These are phyloP conservation scores for Acanthis flammea DNA, from an alignment of 2,797 vertebrate species.

Conservation along the genomic window DNA sequence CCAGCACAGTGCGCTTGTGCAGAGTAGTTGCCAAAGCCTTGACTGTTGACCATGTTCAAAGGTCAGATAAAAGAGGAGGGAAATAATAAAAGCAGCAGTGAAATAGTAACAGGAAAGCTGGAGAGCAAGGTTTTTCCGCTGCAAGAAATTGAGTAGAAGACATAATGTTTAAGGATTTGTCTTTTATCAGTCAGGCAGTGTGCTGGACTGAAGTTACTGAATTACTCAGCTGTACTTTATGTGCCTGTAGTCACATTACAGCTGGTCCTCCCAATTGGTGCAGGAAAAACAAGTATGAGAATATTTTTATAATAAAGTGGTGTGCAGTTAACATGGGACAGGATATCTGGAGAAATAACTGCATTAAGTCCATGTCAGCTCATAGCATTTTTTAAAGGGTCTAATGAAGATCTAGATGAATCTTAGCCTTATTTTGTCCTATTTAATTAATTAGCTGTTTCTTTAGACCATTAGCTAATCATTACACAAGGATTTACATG, in stretches of 20 bases:
- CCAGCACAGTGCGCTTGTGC: fast-evolving
- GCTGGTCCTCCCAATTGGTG: neutral
- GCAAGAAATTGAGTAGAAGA: neutral
- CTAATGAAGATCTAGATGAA: neutral
- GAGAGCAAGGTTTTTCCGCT: neutral
- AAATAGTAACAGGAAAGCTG: neutral
- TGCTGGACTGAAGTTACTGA: neutral
- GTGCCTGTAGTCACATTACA: neutral
- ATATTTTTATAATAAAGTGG: neutral
- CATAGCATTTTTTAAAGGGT: neutral
- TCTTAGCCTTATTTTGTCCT: neutral
- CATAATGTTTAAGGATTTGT: neutral
- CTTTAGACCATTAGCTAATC: neutral
- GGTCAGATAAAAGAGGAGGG: neutral
- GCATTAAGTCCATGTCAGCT: neutral
- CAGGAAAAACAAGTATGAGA: neutral
- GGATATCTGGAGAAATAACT: neutral
- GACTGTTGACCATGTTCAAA: neutral
- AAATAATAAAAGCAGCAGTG: neutral
- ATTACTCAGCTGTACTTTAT: neutral
- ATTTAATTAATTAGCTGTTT: neutral
- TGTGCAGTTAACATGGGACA: neutral
- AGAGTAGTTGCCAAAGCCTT: neutral
- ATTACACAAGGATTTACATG: neutral
- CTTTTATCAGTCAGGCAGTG: neutral